Evolutionary conservation across 2,888 invertebrate species (phyloP), one percentile per base, ranked within the genome.

Genomic region (Lacanobia oleracea): DNA sequence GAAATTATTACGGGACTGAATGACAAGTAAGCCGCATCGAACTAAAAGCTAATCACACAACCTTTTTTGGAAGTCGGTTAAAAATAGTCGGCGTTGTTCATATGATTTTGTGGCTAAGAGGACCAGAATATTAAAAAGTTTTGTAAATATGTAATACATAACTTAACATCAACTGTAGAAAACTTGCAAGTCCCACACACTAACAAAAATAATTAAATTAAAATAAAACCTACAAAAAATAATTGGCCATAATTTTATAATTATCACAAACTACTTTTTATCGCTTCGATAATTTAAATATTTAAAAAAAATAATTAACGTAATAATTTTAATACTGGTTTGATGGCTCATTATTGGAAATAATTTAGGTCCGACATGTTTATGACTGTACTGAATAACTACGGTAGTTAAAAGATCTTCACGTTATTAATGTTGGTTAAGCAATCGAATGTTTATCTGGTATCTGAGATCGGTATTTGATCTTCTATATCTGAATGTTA

Each of bases 281-380:
- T 82, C 16, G 79, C 9, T 62, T 18, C 23, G 56, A 82, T 74
- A 14, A 82, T 79, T 73, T 66, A 45, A 60, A 69, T 59, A 51
- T 57, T 76, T 9, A 65, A 82, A 77, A n/a, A 74, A 70, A 66
- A 37, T 67, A 82, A 79, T 82, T 68, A 79, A 56, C n/a, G 67
- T 82, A 56, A 66, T 82, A 66, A 78, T 74, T 82, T 68, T 65
- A 66, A 73, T 79, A 74, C 83, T n/a, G 63, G 80, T 82, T 79
- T 66, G 33, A 51, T 79, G 21, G 62, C 54, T 79, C 61, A 79
- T 79, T 79, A 79, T 82, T 79, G 62, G 54, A 74, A 79, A 82
- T 79, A 74, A 83, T 74, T 83, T 83, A 74, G 53, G 21, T 40
- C 14, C 33, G 79, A 80, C 83, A 83, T 80, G 66, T 80, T 80